Percentiles rank a stretch among this genome's conserved stretches.
phyloP scores from a whole-genome alignment of 2,888 invertebrate genomes.

The Phaonia tiefii region DNA sequence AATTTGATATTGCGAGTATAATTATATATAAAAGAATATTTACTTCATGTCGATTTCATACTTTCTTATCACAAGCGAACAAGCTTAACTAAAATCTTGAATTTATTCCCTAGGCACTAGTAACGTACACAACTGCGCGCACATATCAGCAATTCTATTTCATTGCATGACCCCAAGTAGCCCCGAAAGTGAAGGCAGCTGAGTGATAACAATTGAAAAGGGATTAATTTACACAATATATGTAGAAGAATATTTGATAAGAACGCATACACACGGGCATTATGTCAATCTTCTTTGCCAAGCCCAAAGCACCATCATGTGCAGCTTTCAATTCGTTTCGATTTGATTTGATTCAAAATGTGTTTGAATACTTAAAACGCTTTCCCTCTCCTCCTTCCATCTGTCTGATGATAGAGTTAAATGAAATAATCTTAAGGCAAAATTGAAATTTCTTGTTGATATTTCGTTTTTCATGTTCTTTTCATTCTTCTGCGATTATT shows the following conservation, averaged over 20 bases:
- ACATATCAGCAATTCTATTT: constrained; percentile 27
- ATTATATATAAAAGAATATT: too few species aligned
- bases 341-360: background rate
- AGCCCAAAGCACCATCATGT: background rate
- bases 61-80: too few species aligned
- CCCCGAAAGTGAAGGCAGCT: background rate
- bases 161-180: constrained; percentile 36
- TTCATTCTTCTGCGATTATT: background rate
- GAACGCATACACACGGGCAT: constrained; percentile 20
- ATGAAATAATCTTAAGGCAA: constrained; percentile 19
- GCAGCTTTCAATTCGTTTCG: background rate
- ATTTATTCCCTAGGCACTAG: too few species aligned
- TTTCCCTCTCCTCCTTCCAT: background rate
- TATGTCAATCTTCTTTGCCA: constrained; percentile 42
- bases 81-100: too few species aligned
- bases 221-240: constrained; percentile 42
- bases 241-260: constrained; percentile 46
- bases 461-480: background rate
- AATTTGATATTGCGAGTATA: too few species aligned
- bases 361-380: background rate
- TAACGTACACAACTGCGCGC: too few species aligned
- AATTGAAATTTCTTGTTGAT: constrained; percentile 10
- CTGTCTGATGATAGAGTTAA: background rate
- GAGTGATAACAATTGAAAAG: constrained; percentile 52
- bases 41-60: too few species aligned